Percentiles rank a stretch among this genome's conserved stretches.
These are phyloP conservation scores for Tortrix viridana DNA, from an alignment of 2,888 invertebrate species.

Conservation along the genomic window DNA sequence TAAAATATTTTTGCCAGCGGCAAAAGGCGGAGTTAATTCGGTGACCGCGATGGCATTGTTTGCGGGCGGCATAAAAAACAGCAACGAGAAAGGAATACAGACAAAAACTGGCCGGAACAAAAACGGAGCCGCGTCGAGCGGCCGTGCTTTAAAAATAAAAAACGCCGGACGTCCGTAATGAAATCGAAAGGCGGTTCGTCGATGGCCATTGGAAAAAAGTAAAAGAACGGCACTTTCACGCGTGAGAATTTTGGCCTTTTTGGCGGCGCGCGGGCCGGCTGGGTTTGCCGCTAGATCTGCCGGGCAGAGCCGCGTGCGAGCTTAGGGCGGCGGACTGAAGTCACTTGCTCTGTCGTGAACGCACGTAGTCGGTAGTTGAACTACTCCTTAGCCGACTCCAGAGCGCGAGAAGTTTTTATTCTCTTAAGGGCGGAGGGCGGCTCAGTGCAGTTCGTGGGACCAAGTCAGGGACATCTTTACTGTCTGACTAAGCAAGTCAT, in stretches of 20 bases:
- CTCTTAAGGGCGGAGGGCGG: too few relatives aligned
- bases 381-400: too few relatives aligned
- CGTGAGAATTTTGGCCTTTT: conserved; percentile 80
- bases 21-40: conserved; percentile 81
- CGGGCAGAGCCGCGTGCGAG: neutral
- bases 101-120: conserved; percentile 68
- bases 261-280: conserved; percentile 12
- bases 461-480: too few relatives aligned
- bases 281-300: conserved; percentile 6
- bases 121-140: conserved; percentile 67
- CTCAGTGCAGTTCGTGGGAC: too few relatives aligned
- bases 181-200: conserved; percentile 84
- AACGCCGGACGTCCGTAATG: conserved; percentile 81
- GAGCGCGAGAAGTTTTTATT: too few relatives aligned
- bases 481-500: too few relatives aligned
- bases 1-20: conserved; percentile 82
- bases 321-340: neutral
- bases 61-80: conserved; percentile 80
- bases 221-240: conserved; percentile 82
- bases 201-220: conserved; percentile 82
- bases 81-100: conserved; percentile 75
- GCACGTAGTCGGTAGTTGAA: too few relatives aligned
- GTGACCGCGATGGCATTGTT: conserved; percentile 81
- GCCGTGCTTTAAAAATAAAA: conserved; percentile 83
- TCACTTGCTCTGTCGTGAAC: too few relatives aligned